Evolutionary conservation across 2,888 invertebrate genomes (phyloP), one percentile per base, ranked within the genome.

Genomic region (Microchrysa polita): DNA sequence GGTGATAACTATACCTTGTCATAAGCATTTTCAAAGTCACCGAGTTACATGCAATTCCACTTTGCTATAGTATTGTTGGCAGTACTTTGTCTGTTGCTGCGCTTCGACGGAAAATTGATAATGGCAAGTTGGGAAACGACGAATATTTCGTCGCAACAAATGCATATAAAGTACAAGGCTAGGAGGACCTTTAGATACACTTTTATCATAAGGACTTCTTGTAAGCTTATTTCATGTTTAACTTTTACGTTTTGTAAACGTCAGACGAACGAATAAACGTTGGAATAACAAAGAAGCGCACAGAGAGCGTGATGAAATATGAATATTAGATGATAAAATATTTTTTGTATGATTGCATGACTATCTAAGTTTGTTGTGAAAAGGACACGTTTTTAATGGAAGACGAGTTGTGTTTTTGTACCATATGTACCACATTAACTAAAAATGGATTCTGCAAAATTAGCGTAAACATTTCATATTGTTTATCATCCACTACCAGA

Each of bases 31-130:
- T 57, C 42, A 55, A 16, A 52, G 69, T 57, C 69, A 69, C 69
- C 27, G 18, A 40, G 55, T 34, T 55, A 69, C 69, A 69, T 69
- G 69, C 69, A 69, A 69, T 69, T 69, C 55, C 69, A 69, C 69
- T 69, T 69, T 69, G 69, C 57, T 14, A 40, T 57, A 55, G 20
- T 34, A 34, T n/a, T n/a, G n/a, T n/a, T n/a, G n/a, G n/a, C 52
- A 52, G 34, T 57, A 22, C 18, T 65, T 48, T 48, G 65, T 18
- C 65, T 65, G 65, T 44, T n/a, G 20, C 48, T 48, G 44, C 44
- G n/a, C n/a, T n/a, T n/a, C 7, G 27, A 12, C 10, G 16, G 12
- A 20, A 18, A 69, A 57, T 55, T 57, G 2, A 69, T 55, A 14
- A 40, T 40, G n/a, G 18, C 16, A 69, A 23, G n/a, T 57, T 18